Evolutionary conservation across 1,140 invertebrate species (phyloP), one percentile per base, ranked within the genome.

Genomic region (Steinernema khuongi): DNA sequence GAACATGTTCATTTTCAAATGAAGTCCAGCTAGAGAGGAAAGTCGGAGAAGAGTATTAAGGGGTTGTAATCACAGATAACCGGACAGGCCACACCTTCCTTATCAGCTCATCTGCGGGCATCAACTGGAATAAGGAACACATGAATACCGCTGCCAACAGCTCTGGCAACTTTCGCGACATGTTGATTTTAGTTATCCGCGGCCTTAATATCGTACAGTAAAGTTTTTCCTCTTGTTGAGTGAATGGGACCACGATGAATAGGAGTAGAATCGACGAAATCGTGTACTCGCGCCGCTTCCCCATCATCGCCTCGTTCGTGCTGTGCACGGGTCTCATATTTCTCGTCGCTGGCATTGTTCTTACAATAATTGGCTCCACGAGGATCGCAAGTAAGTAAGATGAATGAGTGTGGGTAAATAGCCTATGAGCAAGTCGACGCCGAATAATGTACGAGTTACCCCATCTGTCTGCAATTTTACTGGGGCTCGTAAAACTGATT

Each of bases 301-400:
- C 50, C 11, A 17, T 60, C 14, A n/a, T 60, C 14, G 14, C 50
- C 26, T 11, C 50, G 50, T 26, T 60, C 11, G 22, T 60, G 4
- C 22, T 60, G 50, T 60, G 50, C 50, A 22, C 50, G 19, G 50
- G 50, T 60, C 50, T 60, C 50, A 60, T 60, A 60, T 60, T 60
- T 60, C 50, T 60, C 50, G 22, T 60, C 50, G 50, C 22, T 22
- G 50, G 50, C 22, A 60, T 60, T 60, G 50, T 60, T 7, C 50
- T 60, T 60, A 60, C 50, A 60, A 60, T 60, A 60, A 60, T 60
- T 60, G 50, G 50, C 50, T 60, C 50, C 4, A 26, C 22, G 50
- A 22, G 19, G 26, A 60, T 22, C 26, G 50, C 50, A 60, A 60
- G 50, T 60, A 60, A 60, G 50, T 60, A 22, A 60, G 19, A n/a